Percentiles rank a stretch among this genome's conserved stretches.
Conservation (phyloP, 2,888 invertebrate species). For the Leptinotarsa haldemani region DNA sequence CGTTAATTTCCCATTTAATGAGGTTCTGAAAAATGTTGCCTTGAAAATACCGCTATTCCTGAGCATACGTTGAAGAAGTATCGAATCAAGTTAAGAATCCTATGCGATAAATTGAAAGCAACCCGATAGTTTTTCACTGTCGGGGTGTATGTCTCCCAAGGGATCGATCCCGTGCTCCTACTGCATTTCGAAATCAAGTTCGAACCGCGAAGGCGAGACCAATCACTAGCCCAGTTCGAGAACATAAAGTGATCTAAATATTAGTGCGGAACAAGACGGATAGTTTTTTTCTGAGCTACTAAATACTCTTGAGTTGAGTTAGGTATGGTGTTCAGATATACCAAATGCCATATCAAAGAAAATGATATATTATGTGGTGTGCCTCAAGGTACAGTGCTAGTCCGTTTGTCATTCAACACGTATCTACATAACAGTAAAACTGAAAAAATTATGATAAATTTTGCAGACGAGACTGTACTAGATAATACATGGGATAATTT, state of each 20-base stretch:
- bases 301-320: too few relatives aligned
- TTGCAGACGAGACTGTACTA: too few relatives aligned
- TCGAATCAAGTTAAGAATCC: conserved; percentile 57
- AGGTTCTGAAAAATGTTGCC: not conserved
- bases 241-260: conserved; percentile 21
- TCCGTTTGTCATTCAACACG: too few relatives aligned
- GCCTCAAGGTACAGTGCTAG: too few relatives aligned
- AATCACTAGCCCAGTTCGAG: conserved; percentile 10
- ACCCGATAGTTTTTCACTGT: conserved; percentile 63
- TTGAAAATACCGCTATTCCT: conserved; percentile 50
- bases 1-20: too few relatives aligned
- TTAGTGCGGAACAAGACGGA: not conserved
- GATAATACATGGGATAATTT: too few relatives aligned
- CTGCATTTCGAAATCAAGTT: conserved; percentile 61
- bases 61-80: conserved; percentile 59
- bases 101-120: conserved; percentile 63
- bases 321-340: too few relatives aligned
- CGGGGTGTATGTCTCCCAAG: conserved; percentile 60
- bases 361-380: too few relatives aligned
- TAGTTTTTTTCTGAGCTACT: too few relatives aligned
- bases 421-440: too few relatives aligned
- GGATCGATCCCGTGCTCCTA: conserved; percentile 59
- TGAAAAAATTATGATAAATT: too few relatives aligned
- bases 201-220: conserved; percentile 24
- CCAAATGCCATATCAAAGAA: too few relatives aligned